phyloP scores from a whole-genome alignment of 2,113 vertebrate genomes.

The Anhinga rufa region DNA sequence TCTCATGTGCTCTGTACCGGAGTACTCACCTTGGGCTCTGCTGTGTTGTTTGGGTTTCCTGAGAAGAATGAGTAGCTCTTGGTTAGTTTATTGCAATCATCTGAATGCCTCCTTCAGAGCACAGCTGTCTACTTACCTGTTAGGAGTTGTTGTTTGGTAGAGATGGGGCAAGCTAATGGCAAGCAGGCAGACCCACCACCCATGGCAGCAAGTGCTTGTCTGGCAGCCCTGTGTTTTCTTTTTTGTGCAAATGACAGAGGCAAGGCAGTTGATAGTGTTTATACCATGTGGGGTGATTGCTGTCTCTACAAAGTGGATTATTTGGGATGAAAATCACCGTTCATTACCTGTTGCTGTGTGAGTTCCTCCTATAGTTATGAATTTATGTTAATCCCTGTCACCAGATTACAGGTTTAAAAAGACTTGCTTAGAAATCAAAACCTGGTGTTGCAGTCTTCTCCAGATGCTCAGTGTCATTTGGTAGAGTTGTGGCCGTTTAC shows the following conservation, averaged over 20 bases:
- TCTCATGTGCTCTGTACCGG: neutral
- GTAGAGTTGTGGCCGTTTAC: neutral
- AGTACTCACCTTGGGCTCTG: neutral
- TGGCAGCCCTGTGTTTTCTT: rapidly evolving
- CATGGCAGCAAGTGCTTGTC: rapidly evolving
- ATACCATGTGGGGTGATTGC: neutral
- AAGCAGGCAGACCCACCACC: neutral
- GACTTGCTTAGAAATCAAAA: neutral
- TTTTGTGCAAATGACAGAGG: neutral
- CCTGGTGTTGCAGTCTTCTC: neutral
- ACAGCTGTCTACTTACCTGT: neutral
- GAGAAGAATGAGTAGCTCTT: neutral
- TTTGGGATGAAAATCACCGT: neutral
- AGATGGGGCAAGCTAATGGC: neutral
- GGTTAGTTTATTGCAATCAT: conserved; percentile 18
- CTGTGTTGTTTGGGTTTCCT: neutral
- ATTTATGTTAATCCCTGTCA: neutral
- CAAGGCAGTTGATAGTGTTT: neutral
- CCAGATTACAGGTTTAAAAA: neutral
- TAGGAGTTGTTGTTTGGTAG: neutral
- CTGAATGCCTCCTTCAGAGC: conserved; percentile 3
- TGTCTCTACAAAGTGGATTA: neutral
- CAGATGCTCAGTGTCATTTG: neutral
- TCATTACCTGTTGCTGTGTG: neutral
- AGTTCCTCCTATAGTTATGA: neutral